A percentile compares a stretch with the other conserved stretches of the same genome.
Conservation (phyloP, 2,113 vertebrate genomes). For the Sinocyclocheilus maitianheensis region DNA sequence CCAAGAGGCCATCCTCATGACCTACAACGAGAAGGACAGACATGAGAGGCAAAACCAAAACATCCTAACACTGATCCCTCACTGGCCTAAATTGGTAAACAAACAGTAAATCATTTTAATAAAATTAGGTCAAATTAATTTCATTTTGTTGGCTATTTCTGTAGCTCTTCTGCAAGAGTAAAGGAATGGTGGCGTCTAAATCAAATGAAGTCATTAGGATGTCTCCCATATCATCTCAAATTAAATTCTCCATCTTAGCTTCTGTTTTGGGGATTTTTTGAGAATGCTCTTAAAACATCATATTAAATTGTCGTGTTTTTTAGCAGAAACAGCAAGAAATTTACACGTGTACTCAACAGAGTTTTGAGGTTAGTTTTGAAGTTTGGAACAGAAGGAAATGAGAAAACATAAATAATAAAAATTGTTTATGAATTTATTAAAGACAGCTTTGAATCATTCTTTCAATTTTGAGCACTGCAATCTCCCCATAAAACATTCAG, state of each 20-base stretch:
- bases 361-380: neutral
- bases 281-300: slow-evolving; percentile 28
- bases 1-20: slow-evolving; percentile 48
- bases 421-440: neutral
- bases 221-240: slow-evolving; percentile 32
- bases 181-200: slow-evolving; percentile 26
- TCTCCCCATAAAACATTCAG: neutral
- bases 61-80: neutral
- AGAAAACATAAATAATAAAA: neutral
- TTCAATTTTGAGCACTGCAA: neutral
- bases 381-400: neutral
- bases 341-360: slow-evolving; percentile 19
- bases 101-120: slow-evolving; percentile 25
- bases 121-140: slow-evolving; percentile 13
- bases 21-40: slow-evolving; percentile 47
- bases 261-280: neutral
- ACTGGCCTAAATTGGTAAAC: neutral
- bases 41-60: neutral
- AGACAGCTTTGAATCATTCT: neutral
- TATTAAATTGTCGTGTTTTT: slow-evolving; percentile 27
- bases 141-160: slow-evolving; percentile 26
- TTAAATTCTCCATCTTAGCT: slow-evolving; percentile 29
- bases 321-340: slow-evolving; percentile 33
- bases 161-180: neutral
- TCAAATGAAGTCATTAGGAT: slow-evolving; percentile 37